A percentile compares a stretch with the other conserved stretches of the same genome.
Conservation (phyloP, 2,888 invertebrate species). For the Melieria picta region DNA sequence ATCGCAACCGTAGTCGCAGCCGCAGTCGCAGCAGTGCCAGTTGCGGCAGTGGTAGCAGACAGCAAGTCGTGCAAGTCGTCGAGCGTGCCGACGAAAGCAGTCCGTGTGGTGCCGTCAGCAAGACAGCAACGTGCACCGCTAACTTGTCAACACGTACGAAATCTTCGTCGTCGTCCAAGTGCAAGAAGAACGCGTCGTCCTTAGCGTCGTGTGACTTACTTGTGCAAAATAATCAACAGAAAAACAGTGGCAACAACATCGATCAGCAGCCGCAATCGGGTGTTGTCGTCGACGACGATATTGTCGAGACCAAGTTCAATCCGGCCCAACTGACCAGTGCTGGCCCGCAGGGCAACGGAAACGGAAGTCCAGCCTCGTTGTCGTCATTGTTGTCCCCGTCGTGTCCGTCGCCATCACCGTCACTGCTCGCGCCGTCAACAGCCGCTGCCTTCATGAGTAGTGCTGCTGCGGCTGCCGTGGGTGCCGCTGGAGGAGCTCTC, state of each 20-base stretch:
- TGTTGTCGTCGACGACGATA: constrained; percentile 7
- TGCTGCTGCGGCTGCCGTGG: constrained; percentile 75
- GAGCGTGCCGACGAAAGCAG: constrained; percentile 55
- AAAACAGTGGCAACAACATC: constrained; percentile 14
- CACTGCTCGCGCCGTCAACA: constrained; percentile 51
- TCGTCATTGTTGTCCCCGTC: constrained; percentile 26
- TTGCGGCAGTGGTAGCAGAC: constrained; percentile 40
- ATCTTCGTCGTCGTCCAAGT: constrained; percentile 21
- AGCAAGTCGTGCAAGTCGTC: constrained; percentile 52
- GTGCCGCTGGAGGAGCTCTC: constrained; percentile 82
- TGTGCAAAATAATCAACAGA: constrained; percentile 9
- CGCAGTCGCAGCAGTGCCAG: constrained; percentile 37
- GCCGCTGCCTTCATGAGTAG: constrained; percentile 76
- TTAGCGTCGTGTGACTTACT: constrained; percentile 27
- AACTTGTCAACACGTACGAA: constrained; percentile 22
- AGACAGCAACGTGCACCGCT: constrained; percentile 57
- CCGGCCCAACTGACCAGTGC: constrained; percentile 30
- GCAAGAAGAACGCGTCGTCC: constrained; percentile 29
- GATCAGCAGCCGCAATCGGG: constrained; percentile 26
- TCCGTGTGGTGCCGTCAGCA: constrained; percentile 63
- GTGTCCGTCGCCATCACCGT: constrained; percentile 38
- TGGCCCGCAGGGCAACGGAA: constrained; percentile 41
- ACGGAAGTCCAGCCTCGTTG: constrained; percentile 37
- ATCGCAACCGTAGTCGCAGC: constrained; percentile 38
- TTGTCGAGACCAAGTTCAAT: constrained; percentile 10